Percentiles rank a stretch among this genome's conserved stretches.
phyloP scores from a whole-genome alignment of 2,113 vertebrate genomes.

The Urocitellus parryii region DNA sequence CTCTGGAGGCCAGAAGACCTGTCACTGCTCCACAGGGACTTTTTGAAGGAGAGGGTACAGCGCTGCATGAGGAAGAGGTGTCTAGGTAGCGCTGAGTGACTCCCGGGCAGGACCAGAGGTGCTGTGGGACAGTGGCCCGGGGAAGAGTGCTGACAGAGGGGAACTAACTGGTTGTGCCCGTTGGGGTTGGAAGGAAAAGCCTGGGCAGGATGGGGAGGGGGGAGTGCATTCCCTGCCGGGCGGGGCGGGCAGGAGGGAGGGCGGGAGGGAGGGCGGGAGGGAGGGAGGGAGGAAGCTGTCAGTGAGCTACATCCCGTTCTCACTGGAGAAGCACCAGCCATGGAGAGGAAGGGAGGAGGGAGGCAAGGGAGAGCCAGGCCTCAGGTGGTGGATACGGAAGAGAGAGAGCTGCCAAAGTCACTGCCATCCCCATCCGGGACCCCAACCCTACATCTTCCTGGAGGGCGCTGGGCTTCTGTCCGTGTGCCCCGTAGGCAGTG shows the following conservation, averaged over 20 bases:
- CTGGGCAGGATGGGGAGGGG: not conserved
- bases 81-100: not conserved
- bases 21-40: not conserved
- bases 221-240: not conserved
- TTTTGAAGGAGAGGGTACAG: not conserved
- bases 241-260: constrained; percentile 33
- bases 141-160: not conserved
- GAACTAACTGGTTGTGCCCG: not conserved
- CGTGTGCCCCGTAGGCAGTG: not conserved
- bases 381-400: not conserved
- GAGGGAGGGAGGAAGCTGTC: constrained; percentile 57
- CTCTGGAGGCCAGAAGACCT: not conserved
- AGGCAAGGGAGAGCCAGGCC: not conserved
- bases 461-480: not conserved
- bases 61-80: not conserved
- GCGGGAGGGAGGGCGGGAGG: constrained; percentile 50
- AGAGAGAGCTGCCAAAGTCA: not conserved
- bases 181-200: not conserved
- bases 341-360: not conserved
- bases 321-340: not conserved
- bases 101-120: not conserved
- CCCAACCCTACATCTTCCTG: not conserved
- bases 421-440: not conserved
- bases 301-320: constrained; percentile 3
- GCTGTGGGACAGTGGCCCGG: not conserved